Evolutionary conservation across 2,113 vertebrate species (phyloP).

Genomic region (Eupsittula cactorum): DNA sequence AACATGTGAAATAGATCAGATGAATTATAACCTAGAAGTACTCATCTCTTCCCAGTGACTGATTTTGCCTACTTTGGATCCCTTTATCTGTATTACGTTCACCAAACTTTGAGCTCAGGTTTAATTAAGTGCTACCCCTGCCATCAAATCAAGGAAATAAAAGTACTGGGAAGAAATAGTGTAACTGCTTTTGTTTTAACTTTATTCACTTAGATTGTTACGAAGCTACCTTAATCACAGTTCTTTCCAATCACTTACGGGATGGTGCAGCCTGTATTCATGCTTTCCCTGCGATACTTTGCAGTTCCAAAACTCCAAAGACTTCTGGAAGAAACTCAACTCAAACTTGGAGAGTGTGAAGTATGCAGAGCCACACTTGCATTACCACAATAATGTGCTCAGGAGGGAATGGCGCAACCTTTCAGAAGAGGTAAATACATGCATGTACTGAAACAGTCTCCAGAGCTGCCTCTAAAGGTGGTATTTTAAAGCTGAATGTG

Average conservation of each 20-base stretch:
- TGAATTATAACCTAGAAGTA: background rate
- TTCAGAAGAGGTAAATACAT: constrained; percentile 74
- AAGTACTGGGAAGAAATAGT: background rate
- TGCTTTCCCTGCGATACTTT: background rate
- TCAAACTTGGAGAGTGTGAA: constrained; percentile 85
- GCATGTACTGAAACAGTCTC: background rate
- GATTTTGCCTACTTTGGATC: background rate
- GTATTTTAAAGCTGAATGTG: background rate
- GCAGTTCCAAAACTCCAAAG: constrained; percentile 79
- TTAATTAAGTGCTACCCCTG: background rate
- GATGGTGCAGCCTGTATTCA: background rate
- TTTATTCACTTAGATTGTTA: background rate
- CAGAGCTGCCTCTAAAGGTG: background rate
- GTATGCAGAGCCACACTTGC: constrained; percentile 78
- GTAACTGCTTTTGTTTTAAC: background rate
- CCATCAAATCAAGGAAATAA: background rate
- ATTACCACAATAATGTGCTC: constrained; percentile 78
- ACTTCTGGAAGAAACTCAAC: constrained; percentile 90
- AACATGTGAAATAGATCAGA: background rate
- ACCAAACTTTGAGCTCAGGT: background rate
- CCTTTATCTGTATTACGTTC: background rate
- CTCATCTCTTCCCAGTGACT: background rate
- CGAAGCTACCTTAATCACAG: background rate
- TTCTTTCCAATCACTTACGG: background rate
- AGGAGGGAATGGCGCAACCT: constrained; percentile 78